Conservation (phyloP, 2,113 vertebrate genomes). For the Guaruba guarouba region DNA sequence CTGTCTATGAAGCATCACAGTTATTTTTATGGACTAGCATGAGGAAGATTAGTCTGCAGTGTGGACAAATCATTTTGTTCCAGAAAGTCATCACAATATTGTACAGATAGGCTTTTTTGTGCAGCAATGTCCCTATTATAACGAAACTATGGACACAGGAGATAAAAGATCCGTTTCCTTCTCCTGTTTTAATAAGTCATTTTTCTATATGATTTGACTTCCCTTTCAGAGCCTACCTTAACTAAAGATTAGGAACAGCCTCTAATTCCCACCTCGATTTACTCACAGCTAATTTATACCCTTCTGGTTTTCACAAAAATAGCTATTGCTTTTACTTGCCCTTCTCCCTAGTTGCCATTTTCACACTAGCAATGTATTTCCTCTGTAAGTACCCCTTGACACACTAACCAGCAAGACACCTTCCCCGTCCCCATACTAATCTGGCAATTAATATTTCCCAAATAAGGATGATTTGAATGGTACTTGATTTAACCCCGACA, state of each 20-base stretch:
- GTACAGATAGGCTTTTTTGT: background rate
- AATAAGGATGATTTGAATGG: background rate
- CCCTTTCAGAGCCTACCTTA: background rate
- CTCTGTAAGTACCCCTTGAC: background rate
- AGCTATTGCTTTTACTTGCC: background rate
- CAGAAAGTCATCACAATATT: background rate
- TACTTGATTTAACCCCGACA: fast-evolving
- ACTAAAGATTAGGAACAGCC: background rate
- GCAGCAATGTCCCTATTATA: background rate
- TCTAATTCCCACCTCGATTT: background rate
- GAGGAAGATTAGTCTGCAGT: background rate
- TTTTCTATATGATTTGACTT: background rate
- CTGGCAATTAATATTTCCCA: background rate
- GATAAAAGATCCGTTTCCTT: background rate
- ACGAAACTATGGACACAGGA: background rate
- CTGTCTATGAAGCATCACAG: background rate
- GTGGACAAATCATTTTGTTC: background rate
- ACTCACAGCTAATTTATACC: background rate
- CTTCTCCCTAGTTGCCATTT: background rate
- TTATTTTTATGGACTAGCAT: background rate
- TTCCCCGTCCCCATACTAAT: background rate
- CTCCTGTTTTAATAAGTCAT: background rate
- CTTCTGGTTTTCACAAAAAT: background rate
- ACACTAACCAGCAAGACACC: background rate
- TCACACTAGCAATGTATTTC: background rate